These are phyloP conservation scores for Amphiduros pacificus DNA, from an alignment of 2,888 invertebrate species.

Conservation along the genomic window DNA sequence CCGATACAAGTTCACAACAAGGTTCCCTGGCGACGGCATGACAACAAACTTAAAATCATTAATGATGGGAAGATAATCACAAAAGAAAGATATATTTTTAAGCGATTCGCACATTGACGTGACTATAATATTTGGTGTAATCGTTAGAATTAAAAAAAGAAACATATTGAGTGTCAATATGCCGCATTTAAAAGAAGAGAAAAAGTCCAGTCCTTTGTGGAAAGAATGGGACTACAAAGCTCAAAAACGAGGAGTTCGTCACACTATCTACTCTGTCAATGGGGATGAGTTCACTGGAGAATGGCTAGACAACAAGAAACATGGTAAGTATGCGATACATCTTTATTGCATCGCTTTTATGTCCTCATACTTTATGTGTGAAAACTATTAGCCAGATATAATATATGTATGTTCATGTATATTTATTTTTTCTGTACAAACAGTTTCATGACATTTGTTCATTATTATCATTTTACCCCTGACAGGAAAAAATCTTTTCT, in stretches of 20 bases:
- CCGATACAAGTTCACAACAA: no score
- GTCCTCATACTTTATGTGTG: no score
- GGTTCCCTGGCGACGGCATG: no score
- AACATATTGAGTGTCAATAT: conserved; percentile 19
- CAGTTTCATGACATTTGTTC: background rate
- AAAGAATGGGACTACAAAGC: conserved; percentile 57
- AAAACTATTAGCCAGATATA: no score
- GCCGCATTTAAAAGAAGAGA: conserved; percentile 34
- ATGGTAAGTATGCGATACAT: conserved; percentile 42
- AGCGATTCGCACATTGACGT: no score
- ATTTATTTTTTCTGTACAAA: background rate
- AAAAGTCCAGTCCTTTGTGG: conserved; percentile 52
- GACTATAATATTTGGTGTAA: no score
- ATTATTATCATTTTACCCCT: no score
- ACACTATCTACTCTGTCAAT: conserved; percentile 59
- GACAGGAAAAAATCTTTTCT: no score
- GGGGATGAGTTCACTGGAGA: conserved; percentile 60
- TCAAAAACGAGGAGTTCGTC: conserved; percentile 56
- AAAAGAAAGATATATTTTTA: no score
- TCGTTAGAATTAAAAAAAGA: no score
- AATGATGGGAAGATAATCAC: no score
- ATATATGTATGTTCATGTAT: background rate
- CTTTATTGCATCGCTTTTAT: background rate
- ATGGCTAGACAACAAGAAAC: conserved; percentile 59
- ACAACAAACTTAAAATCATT: no score